These are phyloP conservation scores for Anser brachyrhynchus DNA, from an alignment of 2,113 vertebrate species.

Conservation along the genomic window DNA sequence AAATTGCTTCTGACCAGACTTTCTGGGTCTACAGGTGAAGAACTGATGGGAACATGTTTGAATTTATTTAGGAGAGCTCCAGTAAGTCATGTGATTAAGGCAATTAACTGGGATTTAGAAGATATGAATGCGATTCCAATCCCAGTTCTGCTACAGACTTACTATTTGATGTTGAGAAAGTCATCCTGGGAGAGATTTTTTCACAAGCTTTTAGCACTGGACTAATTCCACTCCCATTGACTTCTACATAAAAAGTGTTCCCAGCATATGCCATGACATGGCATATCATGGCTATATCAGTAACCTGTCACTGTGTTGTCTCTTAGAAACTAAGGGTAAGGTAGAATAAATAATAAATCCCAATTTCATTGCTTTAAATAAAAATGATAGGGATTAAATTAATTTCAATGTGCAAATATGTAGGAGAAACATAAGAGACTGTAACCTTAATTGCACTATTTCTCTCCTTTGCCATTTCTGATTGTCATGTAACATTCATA, in stretches of 20 bases:
- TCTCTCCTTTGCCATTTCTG: neutral
- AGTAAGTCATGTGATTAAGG: slow-evolving; percentile 55
- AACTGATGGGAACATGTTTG: slow-evolving; percentile 45
- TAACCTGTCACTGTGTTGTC: neutral
- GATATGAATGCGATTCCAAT: neutral
- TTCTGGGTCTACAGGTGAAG: slow-evolving; percentile 28
- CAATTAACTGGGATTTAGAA: slow-evolving; percentile 44
- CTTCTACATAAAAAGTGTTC: slow-evolving; percentile 37
- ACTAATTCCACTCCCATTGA: slow-evolving; percentile 1
- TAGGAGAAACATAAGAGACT: neutral
- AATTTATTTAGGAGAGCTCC: slow-evolving; percentile 37
- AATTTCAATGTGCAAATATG: neutral
- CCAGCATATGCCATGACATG: neutral
- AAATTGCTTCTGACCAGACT: neutral
- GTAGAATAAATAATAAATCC: neutral
- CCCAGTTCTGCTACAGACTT: neutral
- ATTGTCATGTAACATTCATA: slow-evolving; percentile 32
- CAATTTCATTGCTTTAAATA: slow-evolving; percentile 1
- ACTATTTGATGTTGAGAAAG: neutral
- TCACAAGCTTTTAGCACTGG: neutral
- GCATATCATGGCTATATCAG: neutral
- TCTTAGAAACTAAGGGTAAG: neutral
- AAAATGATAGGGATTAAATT: neutral
- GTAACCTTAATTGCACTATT: neutral
- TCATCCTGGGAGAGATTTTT: slow-evolving; percentile 14